Conservation (phyloP, 92 coral and sea anemone species). For the Palythoa heliodiscus region DNA sequence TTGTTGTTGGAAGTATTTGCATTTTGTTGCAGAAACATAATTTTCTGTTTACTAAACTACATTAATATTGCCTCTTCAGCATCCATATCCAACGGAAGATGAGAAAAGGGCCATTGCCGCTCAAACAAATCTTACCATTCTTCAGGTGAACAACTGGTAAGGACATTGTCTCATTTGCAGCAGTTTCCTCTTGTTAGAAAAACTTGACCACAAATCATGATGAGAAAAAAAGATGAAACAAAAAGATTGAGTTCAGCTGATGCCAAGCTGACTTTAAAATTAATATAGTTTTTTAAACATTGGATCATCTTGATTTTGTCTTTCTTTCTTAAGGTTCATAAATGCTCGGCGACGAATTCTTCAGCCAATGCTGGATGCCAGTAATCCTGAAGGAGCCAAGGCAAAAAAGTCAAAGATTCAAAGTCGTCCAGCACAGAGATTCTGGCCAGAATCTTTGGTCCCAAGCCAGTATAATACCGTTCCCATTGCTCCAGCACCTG, state of each 20-base stretch:
- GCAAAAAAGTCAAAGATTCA: constrained; percentile 94
- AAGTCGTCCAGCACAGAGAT: constrained; percentile 93
- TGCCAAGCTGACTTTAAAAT: not conserved
- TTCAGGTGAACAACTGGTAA: constrained; percentile 99
- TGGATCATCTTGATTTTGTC: not conserved
- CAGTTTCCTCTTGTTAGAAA: no score
- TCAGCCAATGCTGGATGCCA: constrained; percentile 98
- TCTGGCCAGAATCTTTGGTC: constrained; percentile 98
- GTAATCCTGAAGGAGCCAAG: constrained; percentile 94
- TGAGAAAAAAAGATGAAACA: no score
- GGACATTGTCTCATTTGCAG: constrained; percentile 1
- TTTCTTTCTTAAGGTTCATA: constrained; percentile 73
- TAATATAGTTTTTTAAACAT: not conserved
- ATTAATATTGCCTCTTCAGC: constrained; percentile 54
- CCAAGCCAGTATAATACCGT: constrained; percentile 76
- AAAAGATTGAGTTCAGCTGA: no score
- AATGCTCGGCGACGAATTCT: constrained; percentile 98
- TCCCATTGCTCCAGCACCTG: constrained; percentile 84
- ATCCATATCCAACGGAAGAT: constrained; percentile 99
- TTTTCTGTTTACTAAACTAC: not conserved
- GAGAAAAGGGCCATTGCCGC: constrained; percentile 92
- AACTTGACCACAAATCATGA: no score
- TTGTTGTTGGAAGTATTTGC: no score
- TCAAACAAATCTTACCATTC: constrained; percentile 90
- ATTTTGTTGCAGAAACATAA: not conserved